phyloP scores from a whole-genome alignment of 2,888 invertebrate genomes.

The Periphyllus acericola region DNA sequence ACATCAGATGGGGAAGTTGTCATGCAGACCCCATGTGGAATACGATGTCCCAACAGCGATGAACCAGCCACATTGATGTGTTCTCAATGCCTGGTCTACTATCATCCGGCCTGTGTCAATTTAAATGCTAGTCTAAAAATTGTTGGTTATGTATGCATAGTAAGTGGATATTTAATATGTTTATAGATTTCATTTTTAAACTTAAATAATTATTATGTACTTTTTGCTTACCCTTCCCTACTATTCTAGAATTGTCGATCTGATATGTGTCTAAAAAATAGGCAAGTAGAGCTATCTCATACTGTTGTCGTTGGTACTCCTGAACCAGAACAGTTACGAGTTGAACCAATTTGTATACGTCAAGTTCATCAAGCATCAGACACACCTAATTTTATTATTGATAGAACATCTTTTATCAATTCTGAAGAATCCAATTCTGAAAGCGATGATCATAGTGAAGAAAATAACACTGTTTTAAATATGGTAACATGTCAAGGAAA shows the following conservation, averaged over 20 bases:
- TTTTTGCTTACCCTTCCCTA: neutral
- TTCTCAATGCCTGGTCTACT: constrained; percentile 55
- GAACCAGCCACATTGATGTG: constrained; percentile 58
- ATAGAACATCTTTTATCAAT: constrained; percentile 48
- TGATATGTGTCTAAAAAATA: constrained; percentile 13
- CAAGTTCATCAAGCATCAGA: constrained; percentile 50
- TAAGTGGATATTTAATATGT: neutral
- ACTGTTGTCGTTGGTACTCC: constrained; percentile 37
- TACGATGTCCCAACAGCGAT: constrained; percentile 50
- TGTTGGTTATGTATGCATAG: constrained; percentile 54
- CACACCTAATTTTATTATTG: constrained; percentile 48
- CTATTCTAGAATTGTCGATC: constrained; percentile 52
- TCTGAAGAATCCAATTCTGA: constrained; percentile 15
- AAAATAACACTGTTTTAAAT: constrained; percentile 13
- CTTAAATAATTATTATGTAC: neutral
- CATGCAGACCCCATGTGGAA: constrained; percentile 55
- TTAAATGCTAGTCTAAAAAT: constrained; percentile 57
- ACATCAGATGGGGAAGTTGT: constrained; percentile 58
- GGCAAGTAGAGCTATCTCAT: constrained; percentile 18
- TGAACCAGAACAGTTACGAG: constrained; percentile 46
- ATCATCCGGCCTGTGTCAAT: constrained; percentile 59
- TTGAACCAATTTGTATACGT: constrained; percentile 57
- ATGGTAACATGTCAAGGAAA: constrained; percentile 48
- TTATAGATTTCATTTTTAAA: neutral
- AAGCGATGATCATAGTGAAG: constrained; percentile 24